Evolutionary conservation across 1,140 invertebrate genomes (phyloP).

Genomic region (Euwallacea similis): DNA sequence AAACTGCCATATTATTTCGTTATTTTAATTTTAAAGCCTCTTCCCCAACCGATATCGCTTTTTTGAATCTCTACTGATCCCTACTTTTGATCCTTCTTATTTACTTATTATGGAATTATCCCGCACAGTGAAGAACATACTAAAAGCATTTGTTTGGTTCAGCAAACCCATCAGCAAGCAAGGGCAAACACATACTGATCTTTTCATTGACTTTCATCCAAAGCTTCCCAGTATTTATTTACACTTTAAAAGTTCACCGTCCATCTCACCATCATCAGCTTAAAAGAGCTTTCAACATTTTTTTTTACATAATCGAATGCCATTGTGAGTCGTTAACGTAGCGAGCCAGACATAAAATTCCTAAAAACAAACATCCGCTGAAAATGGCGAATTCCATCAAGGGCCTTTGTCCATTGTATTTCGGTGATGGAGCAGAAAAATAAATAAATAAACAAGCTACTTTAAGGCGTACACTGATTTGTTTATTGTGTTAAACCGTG

Average conservation of each 20-base stretch:
- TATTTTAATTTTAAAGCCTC: no score
- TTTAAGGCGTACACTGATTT: neutral
- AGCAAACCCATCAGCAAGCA: neutral
- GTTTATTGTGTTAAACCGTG: neutral
- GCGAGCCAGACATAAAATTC: constrained; percentile 1
- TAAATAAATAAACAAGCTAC: neutral
- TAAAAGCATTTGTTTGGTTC: no score
- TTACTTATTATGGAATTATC: no score
- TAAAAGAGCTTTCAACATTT: neutral
- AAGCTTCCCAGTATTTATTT: no score
- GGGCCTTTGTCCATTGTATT: constrained; percentile 1
- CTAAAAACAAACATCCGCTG: constrained; percentile 5
- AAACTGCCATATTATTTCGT: no score
- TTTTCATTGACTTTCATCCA: neutral
- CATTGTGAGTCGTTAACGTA: constrained; percentile 1
- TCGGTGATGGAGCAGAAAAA: neutral
- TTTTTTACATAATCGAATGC: constrained; percentile 6
- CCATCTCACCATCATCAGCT: no score
- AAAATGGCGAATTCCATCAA: constrained; percentile 5
- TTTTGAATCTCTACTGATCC: no score
- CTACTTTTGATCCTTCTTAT: no score
- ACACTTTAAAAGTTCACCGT: no score
- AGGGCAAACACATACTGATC: neutral
- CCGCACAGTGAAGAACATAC: no score
- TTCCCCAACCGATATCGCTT: no score